Evolutionary conservation across 2,888 invertebrate species (phyloP).

Genomic region (Ochropleura leucogaster): DNA sequence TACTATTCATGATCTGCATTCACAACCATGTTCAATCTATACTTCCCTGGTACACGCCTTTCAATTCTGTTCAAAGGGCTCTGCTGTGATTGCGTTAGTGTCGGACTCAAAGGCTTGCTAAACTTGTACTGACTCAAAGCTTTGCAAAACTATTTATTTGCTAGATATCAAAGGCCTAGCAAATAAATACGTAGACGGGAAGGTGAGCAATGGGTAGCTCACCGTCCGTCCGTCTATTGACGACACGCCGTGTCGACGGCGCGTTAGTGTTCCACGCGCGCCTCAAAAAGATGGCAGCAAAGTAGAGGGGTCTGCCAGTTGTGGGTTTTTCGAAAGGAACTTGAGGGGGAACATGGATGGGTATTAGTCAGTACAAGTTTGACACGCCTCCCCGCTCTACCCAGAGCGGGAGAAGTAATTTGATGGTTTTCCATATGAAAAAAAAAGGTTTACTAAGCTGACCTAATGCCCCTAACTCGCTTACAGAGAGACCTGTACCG

Average conservation of each 20-base stretch:
- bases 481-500: not conserved
- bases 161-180: not conserved
- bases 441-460: slow-evolving; percentile 26
- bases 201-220: no score
- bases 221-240: no score
- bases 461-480: slow-evolving; percentile 5
- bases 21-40: slow-evolving; percentile 12
- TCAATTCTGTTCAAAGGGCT: slow-evolving; percentile 37
- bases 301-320: no score
- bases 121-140: slow-evolving; percentile 33
- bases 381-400: no score
- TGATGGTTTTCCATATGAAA: no score
- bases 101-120: slow-evolving; percentile 32
- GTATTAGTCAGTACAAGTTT: no score
- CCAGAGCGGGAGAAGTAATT: no score
- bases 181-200: slow-evolving; percentile 27
- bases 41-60: not conserved
- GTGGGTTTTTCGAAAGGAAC: no score
- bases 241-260: no score
- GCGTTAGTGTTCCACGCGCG: no score
- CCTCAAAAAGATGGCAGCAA: no score
- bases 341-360: no score
- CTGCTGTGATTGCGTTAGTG: slow-evolving; percentile 40
- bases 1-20: not conserved
- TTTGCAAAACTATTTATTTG: not conserved